Evolutionary conservation across 1,140 invertebrate genomes (phyloP).

Genomic region (Drosophila asahinai): DNA sequence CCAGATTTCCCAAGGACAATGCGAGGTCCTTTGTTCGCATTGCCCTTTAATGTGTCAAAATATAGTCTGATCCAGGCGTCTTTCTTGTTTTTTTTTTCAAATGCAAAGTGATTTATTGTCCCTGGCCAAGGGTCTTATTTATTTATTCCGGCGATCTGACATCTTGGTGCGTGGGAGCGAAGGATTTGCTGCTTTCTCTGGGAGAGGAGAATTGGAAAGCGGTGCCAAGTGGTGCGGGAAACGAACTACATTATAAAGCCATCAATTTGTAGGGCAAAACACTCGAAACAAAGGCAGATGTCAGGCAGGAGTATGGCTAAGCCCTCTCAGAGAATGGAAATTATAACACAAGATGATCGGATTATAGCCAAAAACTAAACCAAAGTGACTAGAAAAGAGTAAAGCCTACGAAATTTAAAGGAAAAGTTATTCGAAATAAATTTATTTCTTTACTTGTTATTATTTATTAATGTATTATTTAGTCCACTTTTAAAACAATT

Average conservation of each 20-base stretch:
- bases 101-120: conserved; percentile 80
- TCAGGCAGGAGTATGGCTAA: not conserved
- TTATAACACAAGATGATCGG: not conserved
- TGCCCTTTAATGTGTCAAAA: conserved; percentile 82
- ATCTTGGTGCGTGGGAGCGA: conserved; percentile 66
- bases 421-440: too few relatives aligned
- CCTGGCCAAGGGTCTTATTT: conserved; percentile 16
- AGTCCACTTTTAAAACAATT: not conserved
- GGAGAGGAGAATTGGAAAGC: conserved; percentile 27
- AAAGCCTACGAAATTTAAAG: not conserved
- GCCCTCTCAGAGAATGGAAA: not conserved
- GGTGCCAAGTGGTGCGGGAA: conserved; percentile 10
- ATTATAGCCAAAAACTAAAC: not conserved
- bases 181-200: conserved; percentile 1
- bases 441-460: too few relatives aligned
- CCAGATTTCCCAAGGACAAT: conserved; percentile 37
- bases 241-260: conserved; percentile 32
- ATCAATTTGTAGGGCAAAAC: conserved; percentile 28
- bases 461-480: not conserved
- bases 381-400: not conserved
- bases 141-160: conserved; percentile 27
- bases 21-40: conserved; percentile 52
- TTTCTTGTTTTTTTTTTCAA: conserved; percentile 45
- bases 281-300: not conserved
- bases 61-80: conserved; percentile 66